These are phyloP conservation scores for Bufo gargarizans DNA, from an alignment of 2,113 vertebrate genomes.

Conservation along the genomic window DNA sequence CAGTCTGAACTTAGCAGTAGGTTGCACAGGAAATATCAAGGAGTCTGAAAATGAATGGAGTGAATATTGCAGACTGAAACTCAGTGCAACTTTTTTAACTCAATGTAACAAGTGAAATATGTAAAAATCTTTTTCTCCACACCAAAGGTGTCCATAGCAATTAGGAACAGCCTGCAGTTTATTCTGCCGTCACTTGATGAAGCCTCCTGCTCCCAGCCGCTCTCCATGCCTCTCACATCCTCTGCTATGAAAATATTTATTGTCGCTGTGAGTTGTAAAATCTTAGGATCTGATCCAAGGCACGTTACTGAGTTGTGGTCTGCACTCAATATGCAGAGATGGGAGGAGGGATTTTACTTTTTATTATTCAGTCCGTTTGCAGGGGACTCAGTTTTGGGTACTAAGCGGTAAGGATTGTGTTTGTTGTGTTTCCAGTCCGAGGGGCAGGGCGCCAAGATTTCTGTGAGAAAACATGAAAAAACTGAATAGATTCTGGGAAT, in stretches of 20 bases:
- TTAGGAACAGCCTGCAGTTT: neutral
- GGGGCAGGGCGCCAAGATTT: conserved; percentile 34
- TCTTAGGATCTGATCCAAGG: neutral
- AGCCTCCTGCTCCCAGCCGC: neutral
- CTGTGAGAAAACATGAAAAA: conserved; percentile 39
- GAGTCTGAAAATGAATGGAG: too few relatives aligned
- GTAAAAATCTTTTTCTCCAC: too few relatives aligned
- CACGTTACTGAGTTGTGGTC: neutral
- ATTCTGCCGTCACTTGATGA: neutral
- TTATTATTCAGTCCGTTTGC: conserved; percentile 53
- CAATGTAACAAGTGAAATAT: too few relatives aligned
- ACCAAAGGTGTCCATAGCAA: neutral
- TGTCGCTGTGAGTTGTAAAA: conserved; percentile 61
- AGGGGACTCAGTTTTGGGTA: neutral
- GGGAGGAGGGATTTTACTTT: neutral
- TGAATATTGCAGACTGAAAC: too few relatives aligned
- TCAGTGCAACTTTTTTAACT: too few relatives aligned
- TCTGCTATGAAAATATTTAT: conserved; percentile 65
- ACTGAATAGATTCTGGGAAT: conserved; percentile 26
- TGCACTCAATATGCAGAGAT: neutral
- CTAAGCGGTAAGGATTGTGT: conserved; percentile 31
- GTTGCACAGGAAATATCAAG: too few relatives aligned
- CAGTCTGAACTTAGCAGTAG: too few relatives aligned
- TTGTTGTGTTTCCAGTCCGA: conserved; percentile 55
- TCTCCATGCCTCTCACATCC: neutral